phyloP scores from a whole-genome alignment of 2,888 invertebrate species.

The Entomobrya multifasciata region DNA sequence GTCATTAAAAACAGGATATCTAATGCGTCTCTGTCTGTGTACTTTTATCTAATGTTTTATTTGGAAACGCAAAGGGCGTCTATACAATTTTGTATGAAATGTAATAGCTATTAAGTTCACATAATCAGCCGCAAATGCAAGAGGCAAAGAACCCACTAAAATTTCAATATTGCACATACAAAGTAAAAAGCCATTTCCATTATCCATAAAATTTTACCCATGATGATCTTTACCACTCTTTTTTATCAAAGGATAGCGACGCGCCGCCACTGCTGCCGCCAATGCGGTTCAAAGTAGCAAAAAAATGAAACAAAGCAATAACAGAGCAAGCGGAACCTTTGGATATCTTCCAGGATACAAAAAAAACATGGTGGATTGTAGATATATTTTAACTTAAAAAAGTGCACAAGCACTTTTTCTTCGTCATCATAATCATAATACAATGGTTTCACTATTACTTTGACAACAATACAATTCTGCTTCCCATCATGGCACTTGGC shows the following conservation, averaged over 20 bases:
- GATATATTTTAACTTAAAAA: not conserved
- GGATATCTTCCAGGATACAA: conserved; percentile 47
- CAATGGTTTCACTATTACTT: not conserved
- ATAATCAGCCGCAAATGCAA: conserved; percentile 30
- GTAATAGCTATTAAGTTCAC: not conserved
- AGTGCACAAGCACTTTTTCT: conserved; percentile 37
- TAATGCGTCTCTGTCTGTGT: too few relatives aligned
- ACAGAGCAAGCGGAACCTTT: conserved; percentile 44
- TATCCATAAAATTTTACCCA: too few relatives aligned
- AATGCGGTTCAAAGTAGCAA: not conserved
- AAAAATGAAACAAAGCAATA: conserved; percentile 19
- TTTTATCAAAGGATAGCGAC: conserved; percentile 30
- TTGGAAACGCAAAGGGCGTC: not conserved
- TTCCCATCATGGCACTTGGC: conserved; percentile 49
- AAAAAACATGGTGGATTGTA: too few relatives aligned
- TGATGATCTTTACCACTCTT: too few relatives aligned
- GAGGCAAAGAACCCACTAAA: not conserved
- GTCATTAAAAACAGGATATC: not conserved
- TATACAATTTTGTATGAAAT: too few relatives aligned
- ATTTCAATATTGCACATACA: conserved; percentile 39
- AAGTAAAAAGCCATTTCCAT: conserved; percentile 15
- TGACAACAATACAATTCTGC: conserved; percentile 16
- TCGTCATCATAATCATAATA: not conserved
- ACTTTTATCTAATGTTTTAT: conserved; percentile 21
- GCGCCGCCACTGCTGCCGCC: too few relatives aligned